Conservation (phyloP, 2,888 invertebrate genomes). For the Lepetodrilus schrolli region DNA sequence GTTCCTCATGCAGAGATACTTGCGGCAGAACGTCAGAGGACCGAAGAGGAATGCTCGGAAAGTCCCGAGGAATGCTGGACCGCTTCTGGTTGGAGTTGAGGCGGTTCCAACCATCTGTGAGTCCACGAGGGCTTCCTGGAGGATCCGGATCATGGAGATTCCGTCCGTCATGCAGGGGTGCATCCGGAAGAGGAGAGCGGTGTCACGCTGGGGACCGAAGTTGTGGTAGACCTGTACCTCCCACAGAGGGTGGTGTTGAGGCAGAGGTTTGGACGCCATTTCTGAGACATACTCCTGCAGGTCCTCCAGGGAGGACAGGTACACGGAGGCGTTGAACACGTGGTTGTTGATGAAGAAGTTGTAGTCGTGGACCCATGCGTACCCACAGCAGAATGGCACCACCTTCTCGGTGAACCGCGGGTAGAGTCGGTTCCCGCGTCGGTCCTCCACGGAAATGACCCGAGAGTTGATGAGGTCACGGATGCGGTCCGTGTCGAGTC, state of each 20-base stretch:
- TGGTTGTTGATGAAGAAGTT: slow-evolving; percentile 78
- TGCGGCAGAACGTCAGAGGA: slow-evolving; percentile 77
- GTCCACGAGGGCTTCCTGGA: slow-evolving; percentile 73
- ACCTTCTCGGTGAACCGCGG: slow-evolving; percentile 77
- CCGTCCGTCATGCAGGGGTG: slow-evolving; percentile 79
- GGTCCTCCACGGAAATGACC: slow-evolving; percentile 74
- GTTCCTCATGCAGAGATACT: slow-evolving; percentile 73
- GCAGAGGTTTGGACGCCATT: slow-evolving; percentile 75
- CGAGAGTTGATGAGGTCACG: slow-evolving; percentile 76
- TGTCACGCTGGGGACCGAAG: slow-evolving; percentile 75
- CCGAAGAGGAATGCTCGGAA: slow-evolving; percentile 77
- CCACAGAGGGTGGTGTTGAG: slow-evolving; percentile 77
- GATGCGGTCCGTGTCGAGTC: slow-evolving; percentile 76
- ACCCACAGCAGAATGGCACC: slow-evolving; percentile 74
- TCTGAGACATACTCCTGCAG: slow-evolving; percentile 76
- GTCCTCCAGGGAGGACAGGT: slow-evolving; percentile 70
- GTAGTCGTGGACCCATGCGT: slow-evolving; percentile 77
- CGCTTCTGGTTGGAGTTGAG: slow-evolving; percentile 36
- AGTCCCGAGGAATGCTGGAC: slow-evolving; percentile 71
- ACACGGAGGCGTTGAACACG: slow-evolving; percentile 74
- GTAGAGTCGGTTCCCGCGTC: slow-evolving; percentile 74
- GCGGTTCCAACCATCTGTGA: slow-evolving; percentile 53
- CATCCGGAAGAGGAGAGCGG: slow-evolving; percentile 76
- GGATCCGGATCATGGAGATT: slow-evolving; percentile 76
- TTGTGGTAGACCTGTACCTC: slow-evolving; percentile 77